Conservation (phyloP, 2,797 vertebrate genomes). For the Ceyx erithaca region DNA sequence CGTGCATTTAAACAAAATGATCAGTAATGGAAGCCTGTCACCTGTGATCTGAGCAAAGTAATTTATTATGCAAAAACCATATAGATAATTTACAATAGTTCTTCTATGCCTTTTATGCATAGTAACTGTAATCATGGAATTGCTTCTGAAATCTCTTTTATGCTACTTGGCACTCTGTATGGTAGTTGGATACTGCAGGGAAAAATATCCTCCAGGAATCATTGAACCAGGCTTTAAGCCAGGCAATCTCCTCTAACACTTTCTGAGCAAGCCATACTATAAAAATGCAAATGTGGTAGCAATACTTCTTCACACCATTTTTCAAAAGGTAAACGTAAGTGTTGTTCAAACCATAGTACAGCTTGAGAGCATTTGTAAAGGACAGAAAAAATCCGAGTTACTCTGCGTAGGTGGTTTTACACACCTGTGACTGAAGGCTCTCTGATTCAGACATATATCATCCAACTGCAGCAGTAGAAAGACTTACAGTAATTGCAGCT, state of each 20-base stretch:
- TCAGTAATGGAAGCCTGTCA: conserved; percentile 47
- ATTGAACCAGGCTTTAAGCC: conserved; percentile 63
- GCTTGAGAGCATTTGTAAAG: conserved; percentile 54
- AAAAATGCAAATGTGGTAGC: conserved; percentile 72
- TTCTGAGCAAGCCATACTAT: conserved; percentile 69
- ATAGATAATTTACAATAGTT: conserved; percentile 51
- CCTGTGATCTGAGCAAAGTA: conserved; percentile 48
- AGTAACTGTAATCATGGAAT: conserved; percentile 62
- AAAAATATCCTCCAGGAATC: conserved; percentile 66
- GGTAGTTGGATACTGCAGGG: conserved; percentile 48
- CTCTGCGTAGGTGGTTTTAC: conserved; percentile 26
- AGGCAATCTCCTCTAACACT: conserved; percentile 74
- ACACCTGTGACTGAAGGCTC: conserved; percentile 37
- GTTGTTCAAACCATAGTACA: conserved; percentile 48
- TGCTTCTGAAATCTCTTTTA: conserved; percentile 66
- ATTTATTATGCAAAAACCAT: conserved; percentile 65
- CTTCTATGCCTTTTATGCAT: conserved; percentile 56
- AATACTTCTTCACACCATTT: conserved; percentile 55
- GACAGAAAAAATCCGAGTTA: conserved; percentile 40
- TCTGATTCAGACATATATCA: conserved; percentile 42
- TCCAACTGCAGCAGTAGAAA: background rate
- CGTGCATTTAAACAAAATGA: conserved; percentile 59
- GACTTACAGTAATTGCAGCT: conserved; percentile 24
- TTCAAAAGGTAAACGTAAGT: conserved; percentile 56
- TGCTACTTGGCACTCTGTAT: conserved; percentile 48